Percentiles rank a stretch among this genome's conserved stretches.
Conservation (phyloP, 2,888 invertebrate genomes). For the Caenorhabditis becei region DNA sequence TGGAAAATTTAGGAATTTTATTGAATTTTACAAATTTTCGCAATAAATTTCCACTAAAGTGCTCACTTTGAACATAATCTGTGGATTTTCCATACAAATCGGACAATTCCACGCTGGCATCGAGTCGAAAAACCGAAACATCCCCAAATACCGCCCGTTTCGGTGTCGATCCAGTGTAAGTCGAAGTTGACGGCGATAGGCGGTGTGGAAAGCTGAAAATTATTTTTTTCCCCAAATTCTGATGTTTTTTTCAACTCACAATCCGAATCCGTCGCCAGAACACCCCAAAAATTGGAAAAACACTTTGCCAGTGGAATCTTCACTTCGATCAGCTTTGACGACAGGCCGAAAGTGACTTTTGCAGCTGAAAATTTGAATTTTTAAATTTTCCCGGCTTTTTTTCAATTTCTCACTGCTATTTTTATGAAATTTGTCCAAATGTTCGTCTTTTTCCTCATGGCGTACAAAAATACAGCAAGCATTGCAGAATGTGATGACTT, state of each 20-base stretch:
- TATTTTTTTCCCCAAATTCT: not conserved
- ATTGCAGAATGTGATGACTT: slow-evolving; percentile 24
- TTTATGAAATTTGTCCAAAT: slow-evolving; percentile 21
- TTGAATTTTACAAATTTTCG: no score
- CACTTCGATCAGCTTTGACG: slow-evolving; percentile 16
- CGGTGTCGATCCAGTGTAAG: no score
- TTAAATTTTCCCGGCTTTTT: not conserved
- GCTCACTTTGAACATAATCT: no score
- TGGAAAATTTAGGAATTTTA: no score
- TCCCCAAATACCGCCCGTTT: slow-evolving; percentile 9
- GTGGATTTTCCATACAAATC: slow-evolving; percentile 1
- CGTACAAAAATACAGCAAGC: slow-evolving; percentile 12
- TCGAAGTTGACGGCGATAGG: not conserved
- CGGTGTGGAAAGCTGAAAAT: not conserved
- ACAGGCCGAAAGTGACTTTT: not conserved
- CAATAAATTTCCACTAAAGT: no score
- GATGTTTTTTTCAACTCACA: not conserved
- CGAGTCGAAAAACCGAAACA: slow-evolving; percentile 15
- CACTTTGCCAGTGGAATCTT: slow-evolving; percentile 19
- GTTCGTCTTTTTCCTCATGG: not conserved
- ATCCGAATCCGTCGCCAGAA: not conserved
- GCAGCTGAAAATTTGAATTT: not conserved
- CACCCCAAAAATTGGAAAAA: slow-evolving; percentile 29
- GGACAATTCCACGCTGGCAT: slow-evolving; percentile 23
- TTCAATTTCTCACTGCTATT: not conserved